phyloP scores from a whole-genome alignment of 1,140 invertebrate species.

The Diorhabda sublineata region DNA sequence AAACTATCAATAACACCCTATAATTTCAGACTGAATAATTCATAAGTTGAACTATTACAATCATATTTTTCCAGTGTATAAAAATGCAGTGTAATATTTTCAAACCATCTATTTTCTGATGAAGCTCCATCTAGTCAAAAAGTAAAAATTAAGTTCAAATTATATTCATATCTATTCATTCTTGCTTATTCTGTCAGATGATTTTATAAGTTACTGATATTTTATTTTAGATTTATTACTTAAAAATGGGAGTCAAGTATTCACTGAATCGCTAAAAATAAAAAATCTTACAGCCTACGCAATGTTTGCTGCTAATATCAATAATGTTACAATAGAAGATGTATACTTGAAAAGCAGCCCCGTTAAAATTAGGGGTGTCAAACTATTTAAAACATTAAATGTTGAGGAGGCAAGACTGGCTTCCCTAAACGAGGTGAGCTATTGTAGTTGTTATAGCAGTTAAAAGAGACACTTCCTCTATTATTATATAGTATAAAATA shows the following conservation, averaged over 20 bases:
- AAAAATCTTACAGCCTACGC: slow-evolving; percentile 21
- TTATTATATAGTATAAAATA: too few relatives aligned
- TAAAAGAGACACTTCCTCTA: too few relatives aligned
- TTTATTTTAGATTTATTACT: slow-evolving; percentile 29
- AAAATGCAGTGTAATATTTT: too few relatives aligned
- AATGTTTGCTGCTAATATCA: slow-evolving; percentile 24
- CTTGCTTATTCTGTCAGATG: background rate
- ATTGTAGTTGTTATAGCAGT: too few relatives aligned
- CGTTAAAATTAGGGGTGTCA: slow-evolving; percentile 21
- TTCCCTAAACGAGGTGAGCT: slow-evolving; percentile 22
- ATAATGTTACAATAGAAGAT: slow-evolving; percentile 23
- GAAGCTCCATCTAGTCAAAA: too few relatives aligned
- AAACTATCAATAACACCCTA: too few relatives aligned
- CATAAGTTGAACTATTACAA: too few relatives aligned
- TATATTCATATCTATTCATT: too few relatives aligned
- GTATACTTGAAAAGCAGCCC: slow-evolving; percentile 19
- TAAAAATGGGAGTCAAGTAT: slow-evolving; percentile 19
- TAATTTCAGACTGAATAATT: too few relatives aligned
- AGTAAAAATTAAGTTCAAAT: too few relatives aligned
- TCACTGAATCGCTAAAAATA: slow-evolving; percentile 19
- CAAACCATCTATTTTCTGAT: too few relatives aligned
- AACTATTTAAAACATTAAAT: slow-evolving; percentile 23
- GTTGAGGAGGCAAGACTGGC: slow-evolving; percentile 6
- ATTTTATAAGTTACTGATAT: slow-evolving; percentile 7
- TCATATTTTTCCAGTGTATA: too few relatives aligned